Evolutionary conservation across 30 jellyfish, hydroid and myxozoan species (phyloP).

Genomic region (Pelagia noctiluca): DNA sequence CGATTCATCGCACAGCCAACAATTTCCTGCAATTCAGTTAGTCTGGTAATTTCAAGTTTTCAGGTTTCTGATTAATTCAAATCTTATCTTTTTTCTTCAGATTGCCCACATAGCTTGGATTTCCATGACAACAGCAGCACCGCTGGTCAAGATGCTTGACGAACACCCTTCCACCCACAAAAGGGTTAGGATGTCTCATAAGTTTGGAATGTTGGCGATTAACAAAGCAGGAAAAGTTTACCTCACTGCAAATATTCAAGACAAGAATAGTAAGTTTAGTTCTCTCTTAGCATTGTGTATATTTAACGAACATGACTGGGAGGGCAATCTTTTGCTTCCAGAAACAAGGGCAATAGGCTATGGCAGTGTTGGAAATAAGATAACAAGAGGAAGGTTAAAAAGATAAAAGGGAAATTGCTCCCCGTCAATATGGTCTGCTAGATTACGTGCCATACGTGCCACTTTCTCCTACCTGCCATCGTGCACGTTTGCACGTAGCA

Average conservation of each 20-base stretch:
- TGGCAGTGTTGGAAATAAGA: neutral
- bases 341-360: neutral
- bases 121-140: conserved; percentile 34
- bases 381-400: too few relatives aligned
- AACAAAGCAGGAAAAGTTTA: conserved; percentile 25
- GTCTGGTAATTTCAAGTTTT: neutral
- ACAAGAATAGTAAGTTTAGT: conserved; percentile 44
- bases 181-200: conserved; percentile 61
- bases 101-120: conserved; percentile 27
- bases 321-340: neutral
- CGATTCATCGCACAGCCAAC: neutral
- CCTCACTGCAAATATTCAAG: conserved; percentile 39
- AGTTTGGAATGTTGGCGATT: conserved; percentile 61
- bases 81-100: conserved; percentile 8
- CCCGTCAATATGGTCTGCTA: neutral
- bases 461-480: too few relatives aligned
- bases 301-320: neutral
- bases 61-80: neutral
- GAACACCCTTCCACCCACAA: conserved; percentile 66
- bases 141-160: conserved; percentile 25
- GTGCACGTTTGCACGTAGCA: too few relatives aligned
- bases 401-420: neutral
- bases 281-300: neutral
- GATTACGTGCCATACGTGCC: neutral
- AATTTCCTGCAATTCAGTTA: neutral